Conservation (phyloP, 2,888 invertebrate species). For the Gryllus longicercus region DNA sequence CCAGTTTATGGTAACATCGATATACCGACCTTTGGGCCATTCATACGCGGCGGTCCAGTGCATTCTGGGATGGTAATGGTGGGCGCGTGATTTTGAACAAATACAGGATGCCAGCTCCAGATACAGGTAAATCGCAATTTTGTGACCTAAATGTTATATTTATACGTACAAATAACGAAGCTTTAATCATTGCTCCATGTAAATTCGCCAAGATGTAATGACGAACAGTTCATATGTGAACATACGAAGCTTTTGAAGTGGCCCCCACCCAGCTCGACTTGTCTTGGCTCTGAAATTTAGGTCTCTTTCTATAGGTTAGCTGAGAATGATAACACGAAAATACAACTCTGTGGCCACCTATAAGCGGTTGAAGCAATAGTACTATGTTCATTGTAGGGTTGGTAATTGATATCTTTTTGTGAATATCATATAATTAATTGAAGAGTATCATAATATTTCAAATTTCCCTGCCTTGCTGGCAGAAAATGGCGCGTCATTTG, state of each 20-base stretch:
- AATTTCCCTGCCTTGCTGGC: slow-evolving; percentile 41
- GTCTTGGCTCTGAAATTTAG: slow-evolving; percentile 35
- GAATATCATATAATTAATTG: background rate
- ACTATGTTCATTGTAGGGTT: slow-evolving; percentile 25
- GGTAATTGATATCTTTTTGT: slow-evolving; percentile 1
- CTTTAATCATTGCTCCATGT: background rate
- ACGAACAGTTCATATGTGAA: background rate
- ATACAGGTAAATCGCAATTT: slow-evolving; percentile 37
- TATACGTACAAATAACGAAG: background rate
- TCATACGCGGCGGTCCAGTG: slow-evolving; percentile 45
- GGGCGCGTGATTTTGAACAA: slow-evolving; percentile 55
- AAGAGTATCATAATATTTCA: slow-evolving; percentile 34
- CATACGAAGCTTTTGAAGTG: slow-evolving; percentile 25
- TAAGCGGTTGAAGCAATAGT: background rate
- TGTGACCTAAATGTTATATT: slow-evolving; percentile 20
- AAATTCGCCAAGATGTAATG: slow-evolving; percentile 23
- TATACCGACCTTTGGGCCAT: slow-evolving; percentile 41
- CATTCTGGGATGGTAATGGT: slow-evolving; percentile 49
- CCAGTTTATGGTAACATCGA: background rate
- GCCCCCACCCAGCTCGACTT: slow-evolving; percentile 36
- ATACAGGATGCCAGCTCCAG: slow-evolving; percentile 43
- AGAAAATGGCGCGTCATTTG: slow-evolving; percentile 42
- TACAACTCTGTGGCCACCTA: background rate
- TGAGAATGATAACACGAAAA: slow-evolving; percentile 23
- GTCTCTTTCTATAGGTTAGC: slow-evolving; percentile 34